Conservation (phyloP, 2,113 vertebrate genomes). For the Nyctibius bracteatus region DNA sequence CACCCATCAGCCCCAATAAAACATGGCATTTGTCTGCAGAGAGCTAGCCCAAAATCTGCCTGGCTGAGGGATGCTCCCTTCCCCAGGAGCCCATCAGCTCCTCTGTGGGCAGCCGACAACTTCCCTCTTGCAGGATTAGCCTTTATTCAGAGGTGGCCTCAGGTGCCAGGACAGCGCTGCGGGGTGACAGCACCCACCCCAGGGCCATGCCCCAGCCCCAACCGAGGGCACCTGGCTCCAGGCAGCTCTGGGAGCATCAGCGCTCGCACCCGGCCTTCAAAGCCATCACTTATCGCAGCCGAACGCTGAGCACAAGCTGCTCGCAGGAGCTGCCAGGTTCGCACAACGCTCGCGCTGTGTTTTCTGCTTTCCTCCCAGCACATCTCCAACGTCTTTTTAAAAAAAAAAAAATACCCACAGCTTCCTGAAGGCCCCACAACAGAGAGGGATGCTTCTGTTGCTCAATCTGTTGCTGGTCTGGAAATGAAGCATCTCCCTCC, state of each 20-base stretch:
- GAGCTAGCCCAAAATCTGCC: background rate
- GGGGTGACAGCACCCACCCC: background rate
- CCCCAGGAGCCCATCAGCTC: background rate
- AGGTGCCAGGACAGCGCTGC: background rate
- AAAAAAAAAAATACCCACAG: background rate
- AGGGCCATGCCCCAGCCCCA: background rate
- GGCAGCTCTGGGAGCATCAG: background rate
- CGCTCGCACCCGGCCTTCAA: fast-evolving
- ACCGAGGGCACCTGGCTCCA: background rate
- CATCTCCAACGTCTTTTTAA: background rate
- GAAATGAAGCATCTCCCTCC: background rate
- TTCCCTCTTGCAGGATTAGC: background rate
- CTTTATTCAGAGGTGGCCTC: background rate
- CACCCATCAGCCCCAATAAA: background rate
- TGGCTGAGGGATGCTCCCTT: background rate
- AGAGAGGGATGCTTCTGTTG: background rate
- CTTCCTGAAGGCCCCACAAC: background rate
- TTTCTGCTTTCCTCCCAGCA: background rate
- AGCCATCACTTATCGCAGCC: background rate
- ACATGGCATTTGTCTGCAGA: fast-evolving
- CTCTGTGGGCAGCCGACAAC: fast-evolving
- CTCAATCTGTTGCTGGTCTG: background rate
- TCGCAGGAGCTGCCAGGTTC: background rate
- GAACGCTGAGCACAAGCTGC: background rate
- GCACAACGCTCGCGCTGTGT: background rate